phyloP scores from a whole-genome alignment of 2,797 vertebrate species.

The Tauraco hartlaubi region DNA sequence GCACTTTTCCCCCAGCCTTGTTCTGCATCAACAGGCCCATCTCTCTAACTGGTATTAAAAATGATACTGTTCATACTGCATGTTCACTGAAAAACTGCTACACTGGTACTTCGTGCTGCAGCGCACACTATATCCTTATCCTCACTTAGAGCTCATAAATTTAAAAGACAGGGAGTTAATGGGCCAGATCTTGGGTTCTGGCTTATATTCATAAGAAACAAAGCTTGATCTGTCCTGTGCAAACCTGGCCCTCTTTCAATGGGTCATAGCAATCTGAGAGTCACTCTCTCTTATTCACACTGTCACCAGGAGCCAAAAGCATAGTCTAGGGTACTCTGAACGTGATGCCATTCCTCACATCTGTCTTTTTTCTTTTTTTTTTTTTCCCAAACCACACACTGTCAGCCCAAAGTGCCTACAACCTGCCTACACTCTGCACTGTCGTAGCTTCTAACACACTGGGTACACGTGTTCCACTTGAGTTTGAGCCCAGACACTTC shows the following conservation, averaged over 20 bases:
- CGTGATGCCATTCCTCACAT: neutral
- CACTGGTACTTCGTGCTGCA: neutral
- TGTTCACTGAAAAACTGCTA: neutral
- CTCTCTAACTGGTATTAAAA: neutral
- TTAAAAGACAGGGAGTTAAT: constrained; percentile 10
- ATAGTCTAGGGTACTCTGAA: neutral
- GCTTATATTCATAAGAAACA: neutral
- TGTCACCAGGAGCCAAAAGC: neutral
- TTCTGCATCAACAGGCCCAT: neutral
- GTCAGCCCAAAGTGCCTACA: neutral
- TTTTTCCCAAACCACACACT: neutral
- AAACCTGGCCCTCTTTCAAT: neutral
- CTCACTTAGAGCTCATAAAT: neutral
- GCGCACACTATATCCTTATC: neutral
- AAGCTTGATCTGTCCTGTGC: neutral
- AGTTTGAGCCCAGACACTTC: neutral
- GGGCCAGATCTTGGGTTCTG: neutral
- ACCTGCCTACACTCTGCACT: neutral
- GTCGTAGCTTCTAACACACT: neutral
- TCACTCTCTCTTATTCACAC: neutral
- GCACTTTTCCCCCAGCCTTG: neutral
- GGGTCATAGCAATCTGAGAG: neutral
- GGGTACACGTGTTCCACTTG: neutral
- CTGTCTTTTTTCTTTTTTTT: neutral
- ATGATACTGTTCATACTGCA: neutral